Evolutionary conservation across 2,113 vertebrate species (phyloP), one percentile per base, ranked within the genome.

Genomic region (Butorides virescens): DNA sequence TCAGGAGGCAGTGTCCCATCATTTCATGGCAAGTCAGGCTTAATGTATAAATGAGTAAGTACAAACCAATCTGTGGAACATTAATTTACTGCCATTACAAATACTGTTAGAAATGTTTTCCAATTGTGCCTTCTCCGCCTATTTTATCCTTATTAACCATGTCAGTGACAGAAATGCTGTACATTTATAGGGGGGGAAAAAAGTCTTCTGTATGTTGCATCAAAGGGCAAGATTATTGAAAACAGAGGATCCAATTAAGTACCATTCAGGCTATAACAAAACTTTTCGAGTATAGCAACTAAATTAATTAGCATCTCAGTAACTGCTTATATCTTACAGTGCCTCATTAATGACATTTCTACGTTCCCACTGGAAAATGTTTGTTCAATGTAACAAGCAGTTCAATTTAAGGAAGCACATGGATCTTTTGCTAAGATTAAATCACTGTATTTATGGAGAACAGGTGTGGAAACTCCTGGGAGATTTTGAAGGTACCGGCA

Each of bases 381-480:
- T 72, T 83, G 63, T 56, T 93, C 67, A 44, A 10, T 63, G n/a
- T 79, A 93, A 96, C 76, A 85, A 92, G 72, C 58, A 76, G 71
- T 39, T 90, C 78, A 65, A 68, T 75, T 91, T 80, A 84, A 90
- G 27, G 44, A 91, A 92, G 70, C 34, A 94, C 39, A 55, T 7
- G 11, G 49, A 16, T 37, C 11, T 90, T 79, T 62, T 80, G 18
- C 56, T 49, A 42, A 74, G 68, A 90, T 56, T 62, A 82, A 95
- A 85, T 93, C 92, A 96, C 89, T 96, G 84, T 91, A 94, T 93
- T 83, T 91, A 88, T 70, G 84, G 78, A 97, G 55, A 93, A 85
- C 89, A 95, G 90, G 53, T 97, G 93, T 95, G 95, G 97, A 97
- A 97, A 95, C 92, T 96, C 59, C 34, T 55, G 36, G 13, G 58